Evolutionary conservation across 2,113 vertebrate genomes (phyloP).

Genomic region (Romanogobio albipinnatus): DNA sequence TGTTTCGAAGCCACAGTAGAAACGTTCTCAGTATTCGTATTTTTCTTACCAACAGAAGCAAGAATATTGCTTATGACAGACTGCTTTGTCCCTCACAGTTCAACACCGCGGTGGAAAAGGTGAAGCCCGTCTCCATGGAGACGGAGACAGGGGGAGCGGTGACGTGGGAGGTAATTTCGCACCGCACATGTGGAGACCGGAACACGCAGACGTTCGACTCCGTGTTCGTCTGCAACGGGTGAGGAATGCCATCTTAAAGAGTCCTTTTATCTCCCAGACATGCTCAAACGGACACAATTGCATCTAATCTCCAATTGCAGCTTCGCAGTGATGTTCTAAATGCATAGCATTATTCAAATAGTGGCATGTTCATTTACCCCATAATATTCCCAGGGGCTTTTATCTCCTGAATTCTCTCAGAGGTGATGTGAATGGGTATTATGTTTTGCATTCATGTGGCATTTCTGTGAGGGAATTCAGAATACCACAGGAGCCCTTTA

Average conservation of each 20-base stretch:
- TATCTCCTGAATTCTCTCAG: slow-evolving; percentile 32
- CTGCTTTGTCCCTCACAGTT: slow-evolving; percentile 66
- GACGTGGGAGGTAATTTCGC: slow-evolving; percentile 72
- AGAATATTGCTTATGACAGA: slow-evolving; percentile 54
- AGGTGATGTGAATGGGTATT: slow-evolving; percentile 41
- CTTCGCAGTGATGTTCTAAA: slow-evolving; percentile 20
- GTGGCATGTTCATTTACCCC: slow-evolving; percentile 31
- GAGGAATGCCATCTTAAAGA: slow-evolving; percentile 49
- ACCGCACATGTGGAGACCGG: slow-evolving; percentile 55
- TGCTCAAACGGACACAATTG: slow-evolving; percentile 43
- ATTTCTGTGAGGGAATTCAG: slow-evolving; percentile 48
- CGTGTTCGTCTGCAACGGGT: slow-evolving; percentile 75
- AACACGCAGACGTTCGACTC: slow-evolving; percentile 70
- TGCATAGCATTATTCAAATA: slow-evolving; percentile 25
- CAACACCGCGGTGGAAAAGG: slow-evolving; percentile 64
- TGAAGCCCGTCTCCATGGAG: slow-evolving; percentile 65
- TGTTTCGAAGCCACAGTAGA: slow-evolving; percentile 4
- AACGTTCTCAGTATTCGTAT: slow-evolving; percentile 45
- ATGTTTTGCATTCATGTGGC: slow-evolving; percentile 45
- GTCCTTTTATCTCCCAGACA: slow-evolving; percentile 35
- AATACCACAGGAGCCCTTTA: slow-evolving; percentile 49
- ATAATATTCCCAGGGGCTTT: slow-evolving; percentile 20
- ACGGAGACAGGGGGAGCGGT: slow-evolving; percentile 26
- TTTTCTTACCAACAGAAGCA: slow-evolving; percentile 47
- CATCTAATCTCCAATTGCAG: slow-evolving; percentile 26